A percentile compares a stretch with the other conserved stretches of the same genome.
phyloP scores from a whole-genome alignment of 2,888 invertebrate genomes.

The Cephus pulcher region DNA sequence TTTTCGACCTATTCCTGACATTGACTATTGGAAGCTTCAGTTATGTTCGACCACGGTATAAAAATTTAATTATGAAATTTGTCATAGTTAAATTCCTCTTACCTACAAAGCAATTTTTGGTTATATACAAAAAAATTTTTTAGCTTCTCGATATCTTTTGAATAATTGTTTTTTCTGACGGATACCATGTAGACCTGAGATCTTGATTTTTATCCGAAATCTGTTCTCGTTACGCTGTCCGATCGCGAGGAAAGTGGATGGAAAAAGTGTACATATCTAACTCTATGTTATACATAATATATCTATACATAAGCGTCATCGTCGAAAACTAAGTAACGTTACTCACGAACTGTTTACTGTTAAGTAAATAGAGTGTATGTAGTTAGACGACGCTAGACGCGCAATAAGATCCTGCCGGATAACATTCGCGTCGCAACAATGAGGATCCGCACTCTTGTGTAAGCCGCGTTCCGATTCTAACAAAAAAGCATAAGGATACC shows the following conservation, averaged over 20 bases:
- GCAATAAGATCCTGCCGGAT: neutral
- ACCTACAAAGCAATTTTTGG: neutral
- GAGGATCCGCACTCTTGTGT: neutral
- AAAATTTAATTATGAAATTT: neutral
- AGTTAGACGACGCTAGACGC: neutral
- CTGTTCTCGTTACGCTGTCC: neutral
- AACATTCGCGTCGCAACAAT: neutral
- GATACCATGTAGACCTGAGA: neutral
- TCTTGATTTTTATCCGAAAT: neutral
- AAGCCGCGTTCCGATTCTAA: neutral
- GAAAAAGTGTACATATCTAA: neutral
- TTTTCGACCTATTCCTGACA: neutral
- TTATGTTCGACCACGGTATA: neutral
- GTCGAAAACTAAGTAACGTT: slow-evolving; percentile 1
- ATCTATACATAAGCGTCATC: neutral
- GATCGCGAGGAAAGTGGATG: neutral
- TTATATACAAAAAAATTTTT: neutral
- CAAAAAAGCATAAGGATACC: neutral
- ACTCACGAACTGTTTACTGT: slow-evolving; percentile 2
- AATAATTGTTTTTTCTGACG: neutral
- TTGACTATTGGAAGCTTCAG: neutral
- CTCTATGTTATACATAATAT: neutral
- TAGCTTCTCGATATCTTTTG: neutral
- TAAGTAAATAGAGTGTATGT: neutral
- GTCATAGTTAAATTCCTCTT: neutral